phyloP scores from a whole-genome alignment of 1,140 invertebrate species.

The Lasioglossum baleicum region DNA sequence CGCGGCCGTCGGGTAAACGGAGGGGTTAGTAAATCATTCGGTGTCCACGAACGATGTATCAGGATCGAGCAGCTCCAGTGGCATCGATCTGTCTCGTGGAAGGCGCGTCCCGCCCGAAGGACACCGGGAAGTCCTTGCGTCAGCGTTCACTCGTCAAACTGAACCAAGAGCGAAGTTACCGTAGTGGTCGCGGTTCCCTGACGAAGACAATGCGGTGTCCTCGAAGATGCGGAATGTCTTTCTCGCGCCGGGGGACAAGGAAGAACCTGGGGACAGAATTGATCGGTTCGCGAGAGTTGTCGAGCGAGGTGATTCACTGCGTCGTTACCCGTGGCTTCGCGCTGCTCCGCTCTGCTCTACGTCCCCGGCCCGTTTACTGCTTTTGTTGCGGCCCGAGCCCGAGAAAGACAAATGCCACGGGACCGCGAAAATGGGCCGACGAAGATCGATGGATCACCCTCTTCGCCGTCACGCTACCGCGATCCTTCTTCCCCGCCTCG shows the following conservation, averaged over 20 bases:
- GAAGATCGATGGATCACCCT: slow-evolving; percentile 27
- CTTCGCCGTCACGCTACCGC: not conserved
- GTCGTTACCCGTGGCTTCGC: slow-evolving; percentile 7
- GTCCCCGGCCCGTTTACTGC: not conserved
- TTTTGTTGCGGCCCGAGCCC: not conserved
- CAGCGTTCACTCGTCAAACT: slow-evolving; percentile 7
- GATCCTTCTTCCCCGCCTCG: not conserved
- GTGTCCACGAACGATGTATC: not conserved
- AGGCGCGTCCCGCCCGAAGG: slow-evolving; percentile 22
- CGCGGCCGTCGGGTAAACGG: no score
- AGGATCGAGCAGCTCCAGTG: slow-evolving; percentile 27
- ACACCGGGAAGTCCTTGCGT: slow-evolving; percentile 19
- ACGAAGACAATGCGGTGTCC: slow-evolving; percentile 29
- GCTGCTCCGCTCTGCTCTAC: no score
- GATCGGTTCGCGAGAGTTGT: slow-evolving; percentile 32
- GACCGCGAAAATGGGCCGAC: slow-evolving; percentile 10
- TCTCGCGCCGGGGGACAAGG: not conserved
- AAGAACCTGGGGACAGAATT: slow-evolving; percentile 24
- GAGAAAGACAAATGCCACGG: slow-evolving; percentile 8
- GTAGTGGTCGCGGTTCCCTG: not conserved
- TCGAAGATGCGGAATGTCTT: not conserved
- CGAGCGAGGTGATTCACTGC: slow-evolving; percentile 29
- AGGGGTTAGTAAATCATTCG: no score
- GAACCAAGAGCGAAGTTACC: not conserved
- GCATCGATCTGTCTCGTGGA: slow-evolving; percentile 49